Evolutionary conservation across 2,888 invertebrate genomes (phyloP).

Genomic region (Pharmacophagus antenor): DNA sequence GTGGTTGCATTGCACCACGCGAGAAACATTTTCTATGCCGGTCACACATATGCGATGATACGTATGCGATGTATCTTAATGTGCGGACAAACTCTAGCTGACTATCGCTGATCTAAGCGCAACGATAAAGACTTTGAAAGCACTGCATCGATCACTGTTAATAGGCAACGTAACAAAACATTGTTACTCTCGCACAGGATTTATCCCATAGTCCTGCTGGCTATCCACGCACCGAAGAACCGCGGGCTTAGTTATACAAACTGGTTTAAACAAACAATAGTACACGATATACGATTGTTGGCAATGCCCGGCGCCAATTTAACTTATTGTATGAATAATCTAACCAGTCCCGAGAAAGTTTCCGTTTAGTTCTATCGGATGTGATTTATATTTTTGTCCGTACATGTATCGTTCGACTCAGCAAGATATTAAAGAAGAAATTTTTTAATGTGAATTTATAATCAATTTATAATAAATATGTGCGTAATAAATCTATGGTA

Average conservation of each 20-base stretch:
- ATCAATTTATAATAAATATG: too few relatives aligned
- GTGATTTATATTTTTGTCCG: too few relatives aligned
- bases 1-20: too few relatives aligned
- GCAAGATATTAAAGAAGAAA: too few relatives aligned
- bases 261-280: constrained; percentile 31
- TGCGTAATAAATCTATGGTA: too few relatives aligned
- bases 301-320: constrained; percentile 29
- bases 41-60: too few relatives aligned
- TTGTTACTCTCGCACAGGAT: constrained; percentile 30
- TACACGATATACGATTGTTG: constrained; percentile 24
- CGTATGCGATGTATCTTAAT: constrained; percentile 15
- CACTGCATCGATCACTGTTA: constrained; percentile 30
- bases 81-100: constrained; percentile 10
- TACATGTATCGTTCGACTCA: too few relatives aligned
- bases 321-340: constrained; percentile 30
- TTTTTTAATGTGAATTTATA: too few relatives aligned
- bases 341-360: constrained; percentile 16
- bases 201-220: constrained; percentile 24
- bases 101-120: constrained; percentile 22
- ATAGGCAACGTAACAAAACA: constrained; percentile 31
- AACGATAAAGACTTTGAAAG: constrained; percentile 27
- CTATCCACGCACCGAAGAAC: constrained; percentile 24
- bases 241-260: constrained; percentile 22
- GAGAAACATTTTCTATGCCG: too few relatives aligned
- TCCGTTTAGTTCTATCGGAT: constrained; percentile 2